Base-by-base conservation (phyloP, 1,140 invertebrate species). In the Leguminivora glycinivorella region DNA sequence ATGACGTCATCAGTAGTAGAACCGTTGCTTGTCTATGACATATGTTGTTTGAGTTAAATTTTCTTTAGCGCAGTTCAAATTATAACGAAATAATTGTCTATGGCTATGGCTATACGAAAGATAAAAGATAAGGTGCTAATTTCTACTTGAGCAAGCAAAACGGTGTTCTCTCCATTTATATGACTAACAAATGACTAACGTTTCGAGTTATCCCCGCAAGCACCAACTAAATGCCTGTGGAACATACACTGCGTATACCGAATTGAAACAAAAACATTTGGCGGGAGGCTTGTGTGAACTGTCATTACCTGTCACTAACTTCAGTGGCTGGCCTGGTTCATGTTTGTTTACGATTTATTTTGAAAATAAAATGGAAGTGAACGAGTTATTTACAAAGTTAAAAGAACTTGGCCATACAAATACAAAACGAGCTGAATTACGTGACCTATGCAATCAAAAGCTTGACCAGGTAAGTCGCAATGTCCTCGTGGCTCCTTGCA, bases 1-100 rank as follows among this genome's bases (percentile, higher is more conserved):
- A 85, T 89, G 88, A 91, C 85, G 87, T 88, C 87, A 89, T 80
- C 76, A 77, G 70, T 38, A 82, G 83, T 83, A 60, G 56, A 25
- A 2, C 22, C 17, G 56, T 25, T 56, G 19, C 24, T 58, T 58
- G 19, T 52, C 47, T 52, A 52, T 52, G 47, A n/a, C 22, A 22
- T 4, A 38, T 12, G 1, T 12, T 38, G 34, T 38, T 38, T 38
- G 34, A 38, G 34, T 38, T 34, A 7, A 29, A 5, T 29, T 29
- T 29, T 29, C 10, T 34, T 34, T 5, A 1, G 7, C 31, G 3
- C 0, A 43, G 12, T 47, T 47, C 17, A 47, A 47, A 47, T 47
- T n/a, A 19, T 19, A 52, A 22, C 47, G 47, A 52, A 22, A 22
- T n/a, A 19, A 17, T 17, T 52, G 47, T 52, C 17, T 52, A 52